Evolutionary conservation across 2,888 invertebrate genomes (phyloP).

Genomic region (Uloborus plumipes): DNA sequence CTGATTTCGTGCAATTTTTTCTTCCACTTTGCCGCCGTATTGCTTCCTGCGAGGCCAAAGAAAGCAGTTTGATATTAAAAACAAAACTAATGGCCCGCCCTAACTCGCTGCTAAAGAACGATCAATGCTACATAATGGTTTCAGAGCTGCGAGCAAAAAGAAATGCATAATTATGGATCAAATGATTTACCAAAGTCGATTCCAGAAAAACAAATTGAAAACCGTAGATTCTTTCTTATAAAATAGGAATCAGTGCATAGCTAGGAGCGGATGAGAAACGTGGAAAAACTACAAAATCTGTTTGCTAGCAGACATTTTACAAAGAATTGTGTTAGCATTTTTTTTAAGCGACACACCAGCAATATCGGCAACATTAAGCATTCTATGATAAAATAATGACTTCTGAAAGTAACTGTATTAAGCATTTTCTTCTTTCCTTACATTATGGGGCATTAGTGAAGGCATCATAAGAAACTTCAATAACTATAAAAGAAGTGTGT

Average conservation of each 20-base stretch:
- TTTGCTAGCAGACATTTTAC: not conserved
- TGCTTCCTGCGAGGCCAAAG: constrained; percentile 2
- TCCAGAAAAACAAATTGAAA: constrained; percentile 22
- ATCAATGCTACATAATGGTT: constrained; percentile 51
- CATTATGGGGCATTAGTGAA: constrained; percentile 5
- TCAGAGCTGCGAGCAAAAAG: constrained; percentile 17
- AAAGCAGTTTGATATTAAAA: constrained; percentile 28
- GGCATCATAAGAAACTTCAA: constrained; percentile 9
- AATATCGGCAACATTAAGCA: constrained; percentile 46
- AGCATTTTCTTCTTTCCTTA: constrained; percentile 28
- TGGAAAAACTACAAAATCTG: constrained; percentile 19
- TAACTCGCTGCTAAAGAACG: constrained; percentile 17
- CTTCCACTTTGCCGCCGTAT: constrained; percentile 18
- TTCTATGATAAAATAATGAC: constrained; percentile 35
- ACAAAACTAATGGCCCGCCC: constrained; percentile 27
- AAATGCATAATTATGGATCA: constrained; percentile 56
- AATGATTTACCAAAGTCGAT: constrained; percentile 29
- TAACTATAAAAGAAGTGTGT: constrained; percentile 26
- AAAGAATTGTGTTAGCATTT: constrained; percentile 30
- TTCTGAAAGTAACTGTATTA: constrained; percentile 41
- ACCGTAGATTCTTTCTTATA: not conserved
- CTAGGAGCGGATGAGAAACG: constrained; percentile 16
- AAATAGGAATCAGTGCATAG: not conserved
- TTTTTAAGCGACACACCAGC: constrained; percentile 34
- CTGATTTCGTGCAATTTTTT: constrained; percentile 35